Evolutionary conservation across 2,888 invertebrate genomes (phyloP).

Genomic region (Napeogenes sylphis): DNA sequence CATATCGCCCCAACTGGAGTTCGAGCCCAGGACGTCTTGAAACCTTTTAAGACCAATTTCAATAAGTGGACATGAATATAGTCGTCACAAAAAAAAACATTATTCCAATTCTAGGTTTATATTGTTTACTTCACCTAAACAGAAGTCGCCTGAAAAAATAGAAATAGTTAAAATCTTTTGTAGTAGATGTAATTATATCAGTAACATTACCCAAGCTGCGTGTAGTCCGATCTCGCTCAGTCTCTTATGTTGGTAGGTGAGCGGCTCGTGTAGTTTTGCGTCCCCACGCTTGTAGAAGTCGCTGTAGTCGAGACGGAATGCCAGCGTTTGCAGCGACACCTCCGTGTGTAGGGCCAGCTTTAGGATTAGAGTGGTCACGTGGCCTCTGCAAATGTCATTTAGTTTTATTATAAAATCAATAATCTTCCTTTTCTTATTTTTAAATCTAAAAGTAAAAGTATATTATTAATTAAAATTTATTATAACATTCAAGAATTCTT

Average conservation of each 20-base stretch:
- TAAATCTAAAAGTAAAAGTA: too few species aligned
- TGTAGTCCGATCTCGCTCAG: slow-evolving; percentile 75
- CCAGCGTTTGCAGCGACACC: slow-evolving; percentile 91
- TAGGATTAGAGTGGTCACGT: slow-evolving; percentile 90
- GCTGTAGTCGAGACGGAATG: slow-evolving; percentile 95
- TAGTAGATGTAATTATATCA: not conserved
- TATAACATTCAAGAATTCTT: too few species aligned
- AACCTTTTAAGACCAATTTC: not conserved
- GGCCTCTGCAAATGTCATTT: slow-evolving; percentile 74
- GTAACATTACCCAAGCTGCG: slow-evolving; percentile 50
- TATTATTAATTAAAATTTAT: too few species aligned
- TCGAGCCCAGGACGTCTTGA: too few species aligned
- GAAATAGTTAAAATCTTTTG: not conserved
- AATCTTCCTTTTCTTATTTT: not conserved
- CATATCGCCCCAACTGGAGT: too few species aligned
- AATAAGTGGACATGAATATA: too few species aligned
- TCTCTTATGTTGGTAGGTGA: slow-evolving; percentile 81
- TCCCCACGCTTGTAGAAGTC: slow-evolving; percentile 93
- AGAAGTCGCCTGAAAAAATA: too few species aligned
- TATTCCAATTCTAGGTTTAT: too few species aligned
- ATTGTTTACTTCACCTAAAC: too few species aligned
- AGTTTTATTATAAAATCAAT: not conserved
- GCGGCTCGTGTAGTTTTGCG: slow-evolving; percentile 83
- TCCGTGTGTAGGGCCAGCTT: slow-evolving; percentile 90
- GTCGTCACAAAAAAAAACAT: too few species aligned